Conservation (phyloP, 2,888 invertebrate species). For the Campoplex nolae region DNA sequence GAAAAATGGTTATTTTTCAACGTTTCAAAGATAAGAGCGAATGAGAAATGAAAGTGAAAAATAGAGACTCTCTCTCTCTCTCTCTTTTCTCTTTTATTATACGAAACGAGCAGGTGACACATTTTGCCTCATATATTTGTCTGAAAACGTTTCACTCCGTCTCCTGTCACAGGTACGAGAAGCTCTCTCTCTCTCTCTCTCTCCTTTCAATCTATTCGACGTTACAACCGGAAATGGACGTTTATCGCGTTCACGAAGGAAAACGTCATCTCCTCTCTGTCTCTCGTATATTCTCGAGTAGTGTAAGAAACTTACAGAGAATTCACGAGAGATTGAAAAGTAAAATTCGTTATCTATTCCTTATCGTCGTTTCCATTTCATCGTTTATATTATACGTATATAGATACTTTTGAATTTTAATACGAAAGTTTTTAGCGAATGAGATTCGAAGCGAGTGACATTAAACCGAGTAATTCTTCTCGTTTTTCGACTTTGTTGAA, state of each 20-base stretch:
- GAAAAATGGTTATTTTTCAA: not conserved
- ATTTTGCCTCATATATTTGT: slow-evolving; percentile 19
- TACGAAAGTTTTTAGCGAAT: not conserved
- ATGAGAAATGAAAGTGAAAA: not conserved
- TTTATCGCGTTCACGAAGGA: slow-evolving; percentile 50
- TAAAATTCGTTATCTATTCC: not conserved
- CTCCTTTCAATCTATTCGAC: slow-evolving; percentile 55
- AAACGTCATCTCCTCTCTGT: slow-evolving; percentile 19
- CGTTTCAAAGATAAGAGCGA: not conserved
- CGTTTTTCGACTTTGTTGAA: not conserved
- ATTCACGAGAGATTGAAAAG: not conserved
- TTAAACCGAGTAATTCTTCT: too few species aligned
- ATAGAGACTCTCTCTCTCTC: too few species aligned
- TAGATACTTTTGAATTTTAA: not conserved
- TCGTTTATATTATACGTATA: too few species aligned
- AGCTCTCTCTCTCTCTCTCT: not conserved
- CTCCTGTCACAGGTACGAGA: slow-evolving; percentile 2
- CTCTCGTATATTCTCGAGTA: too few species aligned
- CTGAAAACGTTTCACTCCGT: slow-evolving; percentile 10
- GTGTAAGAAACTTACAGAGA: slow-evolving; percentile 4
- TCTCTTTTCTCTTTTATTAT: not conserved
- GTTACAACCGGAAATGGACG: slow-evolving; percentile 52
- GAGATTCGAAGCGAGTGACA: not conserved
- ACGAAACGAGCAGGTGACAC: not conserved
- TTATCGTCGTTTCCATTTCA: slow-evolving; percentile 4